A percentile compares a stretch with the other conserved stretches of the same genome.
Conservation (phyloP, 2,113 vertebrate species). For the Bungarus multicinctus region DNA sequence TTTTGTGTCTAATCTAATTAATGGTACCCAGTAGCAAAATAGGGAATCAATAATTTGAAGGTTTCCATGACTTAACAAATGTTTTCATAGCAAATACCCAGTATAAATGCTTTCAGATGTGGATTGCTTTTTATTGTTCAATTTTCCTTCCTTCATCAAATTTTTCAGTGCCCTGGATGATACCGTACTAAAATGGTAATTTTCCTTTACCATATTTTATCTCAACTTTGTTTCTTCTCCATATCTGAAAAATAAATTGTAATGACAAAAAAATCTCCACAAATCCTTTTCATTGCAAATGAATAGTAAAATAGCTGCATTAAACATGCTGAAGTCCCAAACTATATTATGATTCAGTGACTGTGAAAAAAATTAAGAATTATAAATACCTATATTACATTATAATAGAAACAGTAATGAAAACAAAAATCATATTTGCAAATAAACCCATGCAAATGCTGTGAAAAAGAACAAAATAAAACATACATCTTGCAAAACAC, state of each 20-base stretch:
- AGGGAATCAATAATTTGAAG: slow-evolving; percentile 21
- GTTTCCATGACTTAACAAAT: slow-evolving; percentile 29
- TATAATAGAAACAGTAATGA: neutral
- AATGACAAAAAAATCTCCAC: neutral
- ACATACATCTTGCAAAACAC: neutral
- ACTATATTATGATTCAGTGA: neutral
- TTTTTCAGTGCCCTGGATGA: neutral
- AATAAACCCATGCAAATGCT: neutral
- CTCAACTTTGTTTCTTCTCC: neutral
- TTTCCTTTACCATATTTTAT: neutral
- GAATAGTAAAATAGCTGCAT: neutral
- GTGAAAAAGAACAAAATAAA: neutral
- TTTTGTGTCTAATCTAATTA: neutral
- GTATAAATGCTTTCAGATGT: neutral
- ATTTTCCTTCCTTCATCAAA: neutral
- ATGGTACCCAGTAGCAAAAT: slow-evolving; percentile 22
- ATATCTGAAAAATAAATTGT: neutral
- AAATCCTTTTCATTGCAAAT: neutral
- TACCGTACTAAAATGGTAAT: neutral
- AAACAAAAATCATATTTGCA: neutral
- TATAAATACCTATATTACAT: neutral
- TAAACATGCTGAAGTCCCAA: neutral
- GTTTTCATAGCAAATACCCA: neutral
- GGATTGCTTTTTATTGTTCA: neutral
- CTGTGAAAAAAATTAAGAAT: neutral